These are phyloP conservation scores for Cyprinodon diabolis DNA, from an alignment of 2,797 vertebrate species.

Conservation along the genomic window DNA sequence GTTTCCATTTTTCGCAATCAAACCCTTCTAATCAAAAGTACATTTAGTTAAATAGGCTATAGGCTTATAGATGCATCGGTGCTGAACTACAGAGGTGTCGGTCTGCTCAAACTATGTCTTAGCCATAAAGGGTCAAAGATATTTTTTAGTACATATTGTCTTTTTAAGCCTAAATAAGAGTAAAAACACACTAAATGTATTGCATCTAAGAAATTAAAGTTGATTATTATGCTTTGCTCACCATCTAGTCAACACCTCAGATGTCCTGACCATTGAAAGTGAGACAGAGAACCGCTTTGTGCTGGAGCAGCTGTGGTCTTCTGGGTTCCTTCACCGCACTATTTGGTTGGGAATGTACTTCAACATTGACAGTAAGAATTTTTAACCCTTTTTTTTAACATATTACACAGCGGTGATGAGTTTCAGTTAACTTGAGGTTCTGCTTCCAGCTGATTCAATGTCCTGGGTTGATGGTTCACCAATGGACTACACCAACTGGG, in stretches of 20 bases:
- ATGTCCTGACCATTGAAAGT: constrained; percentile 86
- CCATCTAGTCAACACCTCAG: constrained; percentile 82
- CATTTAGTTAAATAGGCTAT: too few species aligned
- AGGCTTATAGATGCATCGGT: too few species aligned
- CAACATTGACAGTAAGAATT: constrained; percentile 82
- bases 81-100: too few species aligned
- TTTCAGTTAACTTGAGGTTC: constrained; percentile 12
- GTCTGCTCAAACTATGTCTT: too few species aligned
- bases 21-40: too few species aligned
- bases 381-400: background rate
- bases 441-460: constrained; percentile 80
- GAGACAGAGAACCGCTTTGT: constrained; percentile 89
- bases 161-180: too few species aligned
- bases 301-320: constrained; percentile 83
- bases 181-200: too few species aligned
- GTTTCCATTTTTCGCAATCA: too few species aligned
- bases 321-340: constrained; percentile 78
- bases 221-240: constrained; percentile 18
- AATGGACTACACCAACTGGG: constrained; percentile 88
- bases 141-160: too few species aligned
- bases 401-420: background rate
- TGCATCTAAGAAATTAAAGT: background rate
- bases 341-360: constrained; percentile 89
- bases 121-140: too few species aligned
- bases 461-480: constrained; percentile 87